These are phyloP conservation scores for Gasterosteus aculeatus DNA, from an alignment of 2,113 vertebrate species.

Conservation along the genomic window DNA sequence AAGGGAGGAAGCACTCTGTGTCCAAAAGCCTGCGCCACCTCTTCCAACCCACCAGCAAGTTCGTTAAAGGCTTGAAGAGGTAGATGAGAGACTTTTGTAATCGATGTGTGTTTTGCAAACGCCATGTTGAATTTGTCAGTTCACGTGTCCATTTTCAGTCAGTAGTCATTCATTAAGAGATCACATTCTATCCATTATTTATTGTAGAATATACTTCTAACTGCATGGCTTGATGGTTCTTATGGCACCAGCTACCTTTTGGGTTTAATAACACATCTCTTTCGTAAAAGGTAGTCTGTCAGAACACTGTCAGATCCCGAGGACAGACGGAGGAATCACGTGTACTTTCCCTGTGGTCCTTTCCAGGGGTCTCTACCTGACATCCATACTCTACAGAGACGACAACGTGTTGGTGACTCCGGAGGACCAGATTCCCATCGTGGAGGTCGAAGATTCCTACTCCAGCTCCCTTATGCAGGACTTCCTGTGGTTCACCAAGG, in stretches of 20 bases:
- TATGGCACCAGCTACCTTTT: background rate
- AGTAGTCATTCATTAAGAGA: background rate
- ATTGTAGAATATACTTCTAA: background rate
- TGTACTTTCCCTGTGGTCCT: background rate
- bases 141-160: background rate
- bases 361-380: conserved; percentile 87
- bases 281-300: background rate
- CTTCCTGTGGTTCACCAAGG: conserved; percentile 94
- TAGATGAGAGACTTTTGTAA: conserved; percentile 53
- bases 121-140: background rate
- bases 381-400: conserved; percentile 88
- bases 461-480: conserved; percentile 91
- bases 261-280: background rate
- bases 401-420: conserved; percentile 89
- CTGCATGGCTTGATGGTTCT: background rate
- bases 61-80: conserved; percentile 91
- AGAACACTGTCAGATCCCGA: background rate
- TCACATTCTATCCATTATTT: background rate
- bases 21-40: conserved; percentile 94
- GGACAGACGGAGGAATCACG: background rate
- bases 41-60: conserved; percentile 91
- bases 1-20: conserved; percentile 89
- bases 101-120: background rate
- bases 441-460: conserved; percentile 91
- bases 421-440: conserved; percentile 91